Evolutionary conservation across 1,140 invertebrate species (phyloP).

Genomic region (Drosophila miranda): DNA sequence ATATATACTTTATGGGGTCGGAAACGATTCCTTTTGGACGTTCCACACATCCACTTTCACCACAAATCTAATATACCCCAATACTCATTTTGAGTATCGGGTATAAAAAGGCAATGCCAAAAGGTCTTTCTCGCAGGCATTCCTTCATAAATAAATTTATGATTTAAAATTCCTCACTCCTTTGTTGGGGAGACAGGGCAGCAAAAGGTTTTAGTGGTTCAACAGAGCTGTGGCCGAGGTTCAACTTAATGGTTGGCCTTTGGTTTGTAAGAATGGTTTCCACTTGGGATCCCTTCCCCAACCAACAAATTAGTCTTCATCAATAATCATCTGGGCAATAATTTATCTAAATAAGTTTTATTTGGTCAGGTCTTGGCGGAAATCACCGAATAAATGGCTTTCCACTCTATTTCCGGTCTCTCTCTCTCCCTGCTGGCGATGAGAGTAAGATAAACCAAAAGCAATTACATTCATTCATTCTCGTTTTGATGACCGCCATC

Average conservation of each 20-base stretch:
- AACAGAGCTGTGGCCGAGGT: slow-evolving; percentile 12
- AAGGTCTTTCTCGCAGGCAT: slow-evolving; percentile 45
- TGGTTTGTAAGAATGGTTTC: neutral
- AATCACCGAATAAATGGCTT: slow-evolving; percentile 67
- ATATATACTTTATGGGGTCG: no score
- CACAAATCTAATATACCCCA: no score
- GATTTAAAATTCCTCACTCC: slow-evolving; percentile 44
- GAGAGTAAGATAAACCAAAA: slow-evolving; percentile 78
- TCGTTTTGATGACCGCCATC: neutral
- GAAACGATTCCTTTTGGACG: no score
- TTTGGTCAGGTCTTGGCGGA: slow-evolving; percentile 55
- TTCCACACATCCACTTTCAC: no score
- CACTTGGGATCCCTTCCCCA: no score
- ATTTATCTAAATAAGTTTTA: slow-evolving; percentile 73
- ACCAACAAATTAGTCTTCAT: slow-evolving; percentile 49
- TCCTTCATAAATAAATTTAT: slow-evolving; percentile 59
- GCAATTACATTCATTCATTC: slow-evolving; percentile 74
- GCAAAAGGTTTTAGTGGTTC: slow-evolving; percentile 12
- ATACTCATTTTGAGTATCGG: no score
- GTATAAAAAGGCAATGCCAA: slow-evolving; percentile 46
- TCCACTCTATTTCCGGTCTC: slow-evolving; percentile 26
- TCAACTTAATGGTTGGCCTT: slow-evolving; percentile 13
- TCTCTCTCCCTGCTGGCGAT: slow-evolving; percentile 28
- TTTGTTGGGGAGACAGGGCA: neutral
- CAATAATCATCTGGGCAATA: slow-evolving; percentile 64